Conservation (phyloP, 2,113 vertebrate genomes). For the Madoqua kirkii region DNA sequence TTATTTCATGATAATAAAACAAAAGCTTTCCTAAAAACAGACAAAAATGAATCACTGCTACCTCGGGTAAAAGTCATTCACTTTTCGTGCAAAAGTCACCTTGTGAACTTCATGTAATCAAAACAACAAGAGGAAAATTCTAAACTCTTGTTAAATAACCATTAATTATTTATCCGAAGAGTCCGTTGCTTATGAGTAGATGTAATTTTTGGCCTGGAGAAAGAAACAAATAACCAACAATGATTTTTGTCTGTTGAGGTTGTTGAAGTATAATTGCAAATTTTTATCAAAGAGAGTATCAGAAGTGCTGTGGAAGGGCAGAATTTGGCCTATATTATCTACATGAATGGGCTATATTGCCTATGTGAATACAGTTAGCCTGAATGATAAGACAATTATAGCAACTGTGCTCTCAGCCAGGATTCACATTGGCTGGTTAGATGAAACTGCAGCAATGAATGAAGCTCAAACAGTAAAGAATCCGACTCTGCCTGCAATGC, state of each 20-base stretch:
- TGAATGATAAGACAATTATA: neutral
- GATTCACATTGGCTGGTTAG: neutral
- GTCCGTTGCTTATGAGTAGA: neutral
- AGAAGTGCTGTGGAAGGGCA: neutral
- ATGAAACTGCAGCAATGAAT: neutral
- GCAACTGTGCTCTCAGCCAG: neutral
- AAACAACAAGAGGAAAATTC: conserved; percentile 41
- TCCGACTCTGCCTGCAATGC: neutral
- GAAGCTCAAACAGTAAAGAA: neutral
- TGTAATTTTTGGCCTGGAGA: neutral
- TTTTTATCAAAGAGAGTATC: neutral
- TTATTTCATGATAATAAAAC: conserved; percentile 59
- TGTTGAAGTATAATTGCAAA: neutral
- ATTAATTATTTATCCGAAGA: conserved; percentile 59
- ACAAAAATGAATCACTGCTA: conserved; percentile 51
- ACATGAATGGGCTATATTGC: neutral
- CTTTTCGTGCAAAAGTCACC: conserved; percentile 41
- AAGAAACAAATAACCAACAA: neutral
- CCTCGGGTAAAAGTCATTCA: conserved; percentile 36
- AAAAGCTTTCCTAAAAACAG: conserved; percentile 57
- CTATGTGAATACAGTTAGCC: neutral
- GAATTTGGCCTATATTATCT: neutral
- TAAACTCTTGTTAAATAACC: conserved; percentile 42
- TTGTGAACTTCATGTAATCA: conserved; percentile 36
- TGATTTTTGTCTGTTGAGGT: neutral